A percentile compares a stretch with the other conserved stretches of the same genome.
Evolutionary conservation across 2,888 invertebrate species (phyloP).

Genomic region (Polymixis lichenea): DNA sequence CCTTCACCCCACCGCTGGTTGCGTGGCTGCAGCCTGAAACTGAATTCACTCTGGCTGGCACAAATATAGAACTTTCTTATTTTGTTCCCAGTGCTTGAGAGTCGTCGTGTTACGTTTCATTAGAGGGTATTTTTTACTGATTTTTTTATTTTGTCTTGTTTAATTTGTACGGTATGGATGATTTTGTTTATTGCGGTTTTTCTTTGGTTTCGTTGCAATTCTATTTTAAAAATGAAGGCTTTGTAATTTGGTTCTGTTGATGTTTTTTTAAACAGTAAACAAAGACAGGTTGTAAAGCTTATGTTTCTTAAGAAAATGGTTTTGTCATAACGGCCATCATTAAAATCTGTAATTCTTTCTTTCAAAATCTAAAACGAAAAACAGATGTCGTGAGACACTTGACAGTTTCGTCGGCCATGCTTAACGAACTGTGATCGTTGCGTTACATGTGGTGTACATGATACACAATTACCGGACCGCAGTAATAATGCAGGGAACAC

Average conservation of each 20-base stretch:
- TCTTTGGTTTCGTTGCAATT: neutral
- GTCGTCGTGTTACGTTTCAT: slow-evolving; percentile 56
- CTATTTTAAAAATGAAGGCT: neutral
- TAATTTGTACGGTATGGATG: slow-evolving; percentile 27
- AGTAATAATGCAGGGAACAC: too few relatives aligned
- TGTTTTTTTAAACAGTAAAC: neutral
- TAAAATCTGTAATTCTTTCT: too few relatives aligned
- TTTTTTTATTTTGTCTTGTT: slow-evolving; percentile 36
- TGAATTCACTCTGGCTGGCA: slow-evolving; percentile 50
- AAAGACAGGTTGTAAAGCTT: neutral
- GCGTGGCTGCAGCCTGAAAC: slow-evolving; percentile 24
- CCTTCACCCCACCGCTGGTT: neutral
- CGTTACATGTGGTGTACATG: too few relatives aligned
- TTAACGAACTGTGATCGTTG: too few relatives aligned
- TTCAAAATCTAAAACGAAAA: too few relatives aligned
- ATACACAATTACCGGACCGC: too few relatives aligned
- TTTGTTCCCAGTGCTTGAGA: slow-evolving; percentile 56
- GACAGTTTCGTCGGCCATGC: too few relatives aligned
- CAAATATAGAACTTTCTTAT: slow-evolving; percentile 61
- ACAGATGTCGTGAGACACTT: too few relatives aligned
- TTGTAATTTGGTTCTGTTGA: neutral
- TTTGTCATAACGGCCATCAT: too few relatives aligned
- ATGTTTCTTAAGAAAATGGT: too few relatives aligned
- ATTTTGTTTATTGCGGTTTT: neutral
- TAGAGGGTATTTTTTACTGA: slow-evolving; percentile 43